Conservation (phyloP, 2,888 invertebrate genomes). For the Byasa hedistus region DNA sequence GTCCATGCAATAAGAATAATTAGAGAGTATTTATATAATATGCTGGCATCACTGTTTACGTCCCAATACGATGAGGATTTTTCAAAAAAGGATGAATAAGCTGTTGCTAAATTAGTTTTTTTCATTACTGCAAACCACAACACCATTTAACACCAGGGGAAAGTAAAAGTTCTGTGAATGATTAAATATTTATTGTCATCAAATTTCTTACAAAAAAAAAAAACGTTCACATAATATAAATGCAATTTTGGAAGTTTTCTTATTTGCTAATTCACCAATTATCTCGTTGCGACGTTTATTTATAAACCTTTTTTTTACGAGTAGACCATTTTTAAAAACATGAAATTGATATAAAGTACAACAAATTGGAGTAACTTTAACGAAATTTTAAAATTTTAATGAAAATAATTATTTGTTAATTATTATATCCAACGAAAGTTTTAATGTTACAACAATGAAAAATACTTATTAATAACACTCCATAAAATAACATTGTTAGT, state of each 20-base stretch:
- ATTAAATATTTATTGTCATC: slow-evolving; percentile 28
- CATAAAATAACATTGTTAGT: slow-evolving; percentile 39
- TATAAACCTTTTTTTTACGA: background rate
- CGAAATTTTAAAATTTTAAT: background rate
- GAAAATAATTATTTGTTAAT: background rate
- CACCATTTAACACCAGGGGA: background rate
- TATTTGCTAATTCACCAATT: slow-evolving; percentile 5
- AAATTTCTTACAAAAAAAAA: slow-evolving; percentile 5
- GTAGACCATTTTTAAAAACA: background rate
- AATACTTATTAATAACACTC: slow-evolving; percentile 14
- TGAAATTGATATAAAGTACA: background rate
- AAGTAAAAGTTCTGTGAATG: slow-evolving; percentile 26
- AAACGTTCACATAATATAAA: slow-evolving; percentile 20
- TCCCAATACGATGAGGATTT: too few relatives aligned
- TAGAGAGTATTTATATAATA: too few relatives aligned
- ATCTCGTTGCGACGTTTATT: background rate
- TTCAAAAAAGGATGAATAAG: too few relatives aligned
- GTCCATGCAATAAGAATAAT: too few relatives aligned
- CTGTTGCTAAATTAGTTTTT: too few relatives aligned
- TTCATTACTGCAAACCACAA: too few relatives aligned
- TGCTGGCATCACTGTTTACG: too few relatives aligned
- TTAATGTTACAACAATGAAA: background rate
- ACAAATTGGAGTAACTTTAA: background rate
- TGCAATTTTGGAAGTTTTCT: slow-evolving; percentile 22
- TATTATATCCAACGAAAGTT: background rate